phyloP scores from a whole-genome alignment of 1,140 invertebrate genomes.

The Zaprionus inermis region DNA sequence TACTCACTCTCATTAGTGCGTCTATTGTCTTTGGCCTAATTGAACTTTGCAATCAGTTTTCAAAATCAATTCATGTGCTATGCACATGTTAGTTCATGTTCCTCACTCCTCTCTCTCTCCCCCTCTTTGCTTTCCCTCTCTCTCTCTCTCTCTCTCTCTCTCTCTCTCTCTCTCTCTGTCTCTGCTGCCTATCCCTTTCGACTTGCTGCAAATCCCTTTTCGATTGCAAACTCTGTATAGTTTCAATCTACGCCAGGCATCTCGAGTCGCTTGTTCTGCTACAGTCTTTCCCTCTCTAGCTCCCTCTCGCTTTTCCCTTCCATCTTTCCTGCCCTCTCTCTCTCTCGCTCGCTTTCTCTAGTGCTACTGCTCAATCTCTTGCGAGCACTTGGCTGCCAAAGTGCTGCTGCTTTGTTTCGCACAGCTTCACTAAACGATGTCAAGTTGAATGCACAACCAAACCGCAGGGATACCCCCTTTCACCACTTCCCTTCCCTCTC shows the following conservation, averaged over 20 bases:
- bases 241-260: slow-evolving; percentile 3
- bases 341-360: neutral
- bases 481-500: neutral
- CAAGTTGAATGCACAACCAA: slow-evolving; percentile 56
- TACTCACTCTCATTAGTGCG: neutral
- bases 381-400: slow-evolving; percentile 49
- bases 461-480: slow-evolving; percentile 17
- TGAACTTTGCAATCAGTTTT: slow-evolving; percentile 8
- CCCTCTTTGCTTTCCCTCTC: no score
- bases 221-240: neutral
- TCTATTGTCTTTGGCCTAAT: slow-evolving; percentile 1
- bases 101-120: neutral
- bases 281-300: neutral
- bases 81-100: neutral
- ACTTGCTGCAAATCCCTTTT: slow-evolving; percentile 1
- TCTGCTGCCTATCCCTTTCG: neutral
- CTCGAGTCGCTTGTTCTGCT: neutral
- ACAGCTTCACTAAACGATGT: slow-evolving; percentile 67
- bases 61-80: slow-evolving; percentile 1
- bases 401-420: neutral
- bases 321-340: neutral
- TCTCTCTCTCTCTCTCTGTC: neutral
- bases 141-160: neutral
- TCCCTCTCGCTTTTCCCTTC: neutral
- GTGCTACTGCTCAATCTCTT: neutral